These are phyloP conservation scores for Mus pahari DNA, from an alignment of 2,113 vertebrate genomes.

Conservation along the genomic window DNA sequence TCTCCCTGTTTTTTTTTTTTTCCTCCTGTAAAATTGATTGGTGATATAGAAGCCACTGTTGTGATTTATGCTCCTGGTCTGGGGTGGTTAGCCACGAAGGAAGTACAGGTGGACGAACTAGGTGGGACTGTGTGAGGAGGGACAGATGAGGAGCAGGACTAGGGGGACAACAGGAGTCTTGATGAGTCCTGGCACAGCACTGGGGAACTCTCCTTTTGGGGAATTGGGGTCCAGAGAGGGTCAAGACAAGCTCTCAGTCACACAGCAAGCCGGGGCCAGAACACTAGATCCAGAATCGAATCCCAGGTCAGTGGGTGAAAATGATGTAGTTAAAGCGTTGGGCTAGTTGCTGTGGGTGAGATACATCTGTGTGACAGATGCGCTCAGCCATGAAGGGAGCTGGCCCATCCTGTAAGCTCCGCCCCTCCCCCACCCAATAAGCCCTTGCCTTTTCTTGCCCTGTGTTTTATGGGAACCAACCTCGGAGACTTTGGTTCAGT, in stretches of 20 bases:
- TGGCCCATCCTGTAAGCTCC: neutral
- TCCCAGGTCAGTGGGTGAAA: neutral
- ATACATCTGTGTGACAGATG: neutral
- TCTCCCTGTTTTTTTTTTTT: neutral
- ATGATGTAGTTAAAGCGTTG: neutral
- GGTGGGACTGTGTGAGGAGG: neutral
- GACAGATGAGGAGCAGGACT: neutral
- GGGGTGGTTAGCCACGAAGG: neutral
- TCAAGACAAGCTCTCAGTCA: neutral
- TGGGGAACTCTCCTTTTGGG: neutral
- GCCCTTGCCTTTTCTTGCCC: slow-evolving; percentile 7
- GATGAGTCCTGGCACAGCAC: neutral
- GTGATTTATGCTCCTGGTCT: neutral
- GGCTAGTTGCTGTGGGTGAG: neutral
- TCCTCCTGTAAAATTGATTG: neutral
- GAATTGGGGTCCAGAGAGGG: neutral
- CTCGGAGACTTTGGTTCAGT: neutral
- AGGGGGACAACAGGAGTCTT: neutral
- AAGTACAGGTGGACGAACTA: neutral
- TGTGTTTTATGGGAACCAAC: slow-evolving; percentile 24
- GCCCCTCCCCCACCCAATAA: neutral
- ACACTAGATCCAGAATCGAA: neutral
- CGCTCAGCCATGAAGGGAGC: neutral
- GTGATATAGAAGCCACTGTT: neutral
- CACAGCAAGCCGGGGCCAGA: neutral